A percentile compares a stretch with the other conserved stretches of the same genome.
These are phyloP conservation scores for Mythimna vitellina DNA, from an alignment of 2,888 invertebrate genomes.

Conservation along the genomic window DNA sequence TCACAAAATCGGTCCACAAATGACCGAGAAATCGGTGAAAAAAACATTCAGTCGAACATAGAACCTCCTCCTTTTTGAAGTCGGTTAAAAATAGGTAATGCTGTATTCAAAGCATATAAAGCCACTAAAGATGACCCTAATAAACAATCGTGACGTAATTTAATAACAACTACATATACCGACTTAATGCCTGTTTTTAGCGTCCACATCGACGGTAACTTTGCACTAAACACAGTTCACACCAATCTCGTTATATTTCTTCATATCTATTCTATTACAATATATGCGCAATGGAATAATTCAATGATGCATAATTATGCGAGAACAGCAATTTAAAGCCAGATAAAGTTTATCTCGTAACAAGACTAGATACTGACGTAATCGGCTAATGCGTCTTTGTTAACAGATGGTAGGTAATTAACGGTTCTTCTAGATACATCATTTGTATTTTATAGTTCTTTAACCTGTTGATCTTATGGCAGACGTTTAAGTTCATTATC, in stretches of 20 bases:
- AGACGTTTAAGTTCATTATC: constrained; percentile 28
- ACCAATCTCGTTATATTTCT: constrained; percentile 13
- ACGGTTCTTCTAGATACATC: constrained; percentile 38
- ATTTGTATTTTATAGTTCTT: constrained; percentile 34
- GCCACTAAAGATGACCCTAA: background rate
- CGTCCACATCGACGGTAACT: background rate
- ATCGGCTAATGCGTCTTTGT: constrained; percentile 57
- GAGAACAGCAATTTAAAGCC: constrained; percentile 55
- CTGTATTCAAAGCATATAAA: background rate
- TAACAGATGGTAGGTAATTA: constrained; percentile 50
- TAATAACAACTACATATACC: background rate
- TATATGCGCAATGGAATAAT: constrained; percentile 57
- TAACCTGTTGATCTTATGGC: constrained; percentile 45
- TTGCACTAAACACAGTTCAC: constrained; percentile 21
- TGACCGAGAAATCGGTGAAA: no score
- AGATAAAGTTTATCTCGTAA: constrained; percentile 64
- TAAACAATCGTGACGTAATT: background rate
- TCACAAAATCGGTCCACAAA: no score
- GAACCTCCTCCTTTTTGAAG: no score
- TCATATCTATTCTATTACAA: constrained; percentile 39
- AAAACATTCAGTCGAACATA: no score
- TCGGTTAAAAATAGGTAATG: background rate
- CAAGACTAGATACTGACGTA: constrained; percentile 62
- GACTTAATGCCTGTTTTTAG: background rate
- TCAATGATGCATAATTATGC: constrained; percentile 60